phyloP scores from a whole-genome alignment of 1,140 invertebrate species.

The Anoplophora glabripennis region DNA sequence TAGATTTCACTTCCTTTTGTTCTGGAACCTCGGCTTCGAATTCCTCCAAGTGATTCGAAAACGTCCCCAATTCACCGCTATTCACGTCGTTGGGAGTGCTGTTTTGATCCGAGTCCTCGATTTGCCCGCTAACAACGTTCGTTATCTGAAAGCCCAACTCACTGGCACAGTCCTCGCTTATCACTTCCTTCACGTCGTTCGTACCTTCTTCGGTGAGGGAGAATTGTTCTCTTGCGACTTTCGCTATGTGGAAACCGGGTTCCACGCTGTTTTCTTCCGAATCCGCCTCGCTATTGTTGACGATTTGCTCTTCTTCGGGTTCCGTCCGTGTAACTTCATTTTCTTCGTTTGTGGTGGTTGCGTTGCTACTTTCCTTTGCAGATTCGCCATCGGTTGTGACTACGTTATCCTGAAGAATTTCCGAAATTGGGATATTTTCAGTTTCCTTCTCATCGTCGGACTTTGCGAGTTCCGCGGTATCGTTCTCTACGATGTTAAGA shows the following conservation, averaged over 20 bases:
- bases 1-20: too few species aligned
- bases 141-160: background rate
- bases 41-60: conserved; percentile 28
- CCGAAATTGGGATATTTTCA: conserved; percentile 13
- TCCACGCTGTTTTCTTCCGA: conserved; percentile 18
- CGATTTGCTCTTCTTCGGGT: background rate
- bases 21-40: conserved; percentile 15
- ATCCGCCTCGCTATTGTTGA: background rate
- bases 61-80: conserved; percentile 21
- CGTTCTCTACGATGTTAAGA: background rate
- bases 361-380: background rate
- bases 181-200: too few species aligned
- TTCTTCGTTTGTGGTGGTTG: background rate
- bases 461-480: background rate
- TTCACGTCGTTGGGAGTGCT: background rate
- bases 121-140: background rate
- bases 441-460: background rate
- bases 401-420: conserved; percentile 14
- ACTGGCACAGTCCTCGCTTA: background rate
- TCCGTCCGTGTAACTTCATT: background rate
- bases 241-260: conserved; percentile 9
- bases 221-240: conserved; percentile 7
- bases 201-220: conserved; percentile 2
- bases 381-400: background rate
- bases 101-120: background rate